Base-by-base conservation (phyloP, 1,140 invertebrate species). In the Apis laboriosa region DNA sequence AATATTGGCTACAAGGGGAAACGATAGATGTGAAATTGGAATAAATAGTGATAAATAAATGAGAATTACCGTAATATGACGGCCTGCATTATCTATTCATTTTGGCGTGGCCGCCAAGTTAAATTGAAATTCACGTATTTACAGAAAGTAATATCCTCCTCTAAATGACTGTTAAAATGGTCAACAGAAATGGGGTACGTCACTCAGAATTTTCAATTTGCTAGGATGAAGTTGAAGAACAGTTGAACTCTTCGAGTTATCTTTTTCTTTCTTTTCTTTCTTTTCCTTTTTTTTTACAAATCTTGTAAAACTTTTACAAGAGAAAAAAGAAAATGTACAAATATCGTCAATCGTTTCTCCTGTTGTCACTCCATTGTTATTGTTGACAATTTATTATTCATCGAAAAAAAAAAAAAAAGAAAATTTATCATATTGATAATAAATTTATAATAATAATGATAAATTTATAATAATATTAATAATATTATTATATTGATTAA, bases 101-200 rank as follows among this genome's bases (percentile, higher is more conserved):
- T 79, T 63, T 53, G 55, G 55, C 7, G 24, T 21, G 51, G 67
- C 55, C 9, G 28, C 49, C 19, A 72, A 79, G 77, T 79, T 72
- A 71, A 79, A 79, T 72, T 71, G 68, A 79, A 71, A 79, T 72
- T 63, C 77, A 79, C 21, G 58, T 61, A 61, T 79, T 72, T 58
- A 63, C 24, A 28, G 67, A 72, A 79, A 72, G 77, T 79, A 79
- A 79, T 72, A 79, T 72, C 67, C 68, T 71, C 51, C 43, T 79
- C 76, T 43, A 71, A 61, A 43, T 28, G 67, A 60, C 49, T 24
- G 55, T 2, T 79, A 71, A 72, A 79, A 43, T 21, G 56, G 24
- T 79, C 75, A 67, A 77, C 53, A 68, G 76, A 68, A 68, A 68
- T 67, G 64, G 34, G 24, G 51, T 77, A 53, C 77, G 49, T 72